Conservation (phyloP, 2,888 invertebrate species). For the Tortrix viridana region DNA sequence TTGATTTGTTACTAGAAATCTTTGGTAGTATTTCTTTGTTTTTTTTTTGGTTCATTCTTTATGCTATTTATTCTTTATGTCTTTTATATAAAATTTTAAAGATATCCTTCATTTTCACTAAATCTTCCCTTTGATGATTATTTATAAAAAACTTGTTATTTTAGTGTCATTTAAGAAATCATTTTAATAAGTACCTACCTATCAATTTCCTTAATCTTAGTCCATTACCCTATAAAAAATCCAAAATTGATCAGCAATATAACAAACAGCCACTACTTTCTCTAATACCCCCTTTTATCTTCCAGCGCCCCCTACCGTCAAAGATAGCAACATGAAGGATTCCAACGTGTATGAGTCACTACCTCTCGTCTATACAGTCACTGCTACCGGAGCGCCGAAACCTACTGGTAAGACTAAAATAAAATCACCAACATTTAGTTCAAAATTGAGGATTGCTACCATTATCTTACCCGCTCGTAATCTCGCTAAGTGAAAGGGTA, state of each 20-base stretch:
- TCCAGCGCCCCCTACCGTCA: slow-evolving; percentile 88
- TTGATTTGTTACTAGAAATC: too few species aligned
- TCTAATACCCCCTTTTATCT: slow-evolving; percentile 40
- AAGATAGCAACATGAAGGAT: slow-evolving; percentile 89
- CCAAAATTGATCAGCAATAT: background rate
- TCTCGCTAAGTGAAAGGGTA: too few species aligned
- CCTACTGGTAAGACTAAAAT: slow-evolving; percentile 64
- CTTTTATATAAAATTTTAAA: too few species aligned
- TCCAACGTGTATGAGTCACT: slow-evolving; percentile 91
- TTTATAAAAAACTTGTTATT: too few species aligned
- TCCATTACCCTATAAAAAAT: background rate
- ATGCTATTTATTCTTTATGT: too few species aligned
- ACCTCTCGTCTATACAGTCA: slow-evolving; percentile 90
- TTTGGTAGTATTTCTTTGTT: too few species aligned
- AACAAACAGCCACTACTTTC: slow-evolving; percentile 26
- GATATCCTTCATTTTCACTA: background rate
- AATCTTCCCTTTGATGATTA: background rate
- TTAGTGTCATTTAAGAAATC: too few species aligned
- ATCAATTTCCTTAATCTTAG: too few species aligned
- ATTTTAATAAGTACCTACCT: too few species aligned
- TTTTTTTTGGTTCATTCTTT: too few species aligned
- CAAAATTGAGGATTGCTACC: too few species aligned
- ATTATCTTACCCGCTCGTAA: too few species aligned
- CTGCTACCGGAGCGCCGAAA: slow-evolving; percentile 90
- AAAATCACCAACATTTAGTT: background rate